These are phyloP conservation scores for Chelonoidis abingdonii DNA, from an alignment of 2,113 vertebrate species.

Conservation along the genomic window DNA sequence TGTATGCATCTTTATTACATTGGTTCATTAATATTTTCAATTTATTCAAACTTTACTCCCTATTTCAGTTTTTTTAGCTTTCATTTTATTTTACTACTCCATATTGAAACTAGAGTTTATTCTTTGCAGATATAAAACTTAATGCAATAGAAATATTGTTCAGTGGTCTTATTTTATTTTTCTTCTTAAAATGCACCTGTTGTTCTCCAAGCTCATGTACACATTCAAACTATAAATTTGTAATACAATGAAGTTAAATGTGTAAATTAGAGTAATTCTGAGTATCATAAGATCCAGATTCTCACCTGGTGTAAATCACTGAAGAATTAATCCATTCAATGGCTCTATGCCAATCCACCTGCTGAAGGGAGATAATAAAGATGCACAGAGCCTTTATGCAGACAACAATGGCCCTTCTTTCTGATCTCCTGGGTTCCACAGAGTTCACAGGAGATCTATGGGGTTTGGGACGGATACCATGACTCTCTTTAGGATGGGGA, in stretches of 20 bases:
- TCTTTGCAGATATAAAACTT: neutral
- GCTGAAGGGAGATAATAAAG: constrained; percentile 32
- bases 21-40: constrained; percentile 67
- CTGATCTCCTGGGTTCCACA: neutral
- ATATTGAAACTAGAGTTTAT: constrained; percentile 1
- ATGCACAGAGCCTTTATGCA: neutral
- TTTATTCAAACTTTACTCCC: constrained; percentile 46
- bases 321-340: neutral
- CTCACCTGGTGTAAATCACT: neutral
- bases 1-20: constrained; percentile 45
- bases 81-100: constrained; percentile 44
- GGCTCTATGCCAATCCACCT: neutral
- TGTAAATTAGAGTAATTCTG: neutral
- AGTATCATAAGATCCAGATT: neutral
- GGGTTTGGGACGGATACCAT: neutral
- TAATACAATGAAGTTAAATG: neutral
- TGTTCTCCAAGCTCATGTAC: neutral
- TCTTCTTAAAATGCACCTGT: neutral
- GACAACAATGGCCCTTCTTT: neutral
- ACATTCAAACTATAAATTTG: constrained; percentile 16
- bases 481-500: neutral
- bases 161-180: neutral
- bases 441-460: neutral
- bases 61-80: constrained; percentile 41
- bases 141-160: neutral